These are phyloP conservation scores for Pseudococcus longispinus DNA, from an alignment of 2,888 invertebrate species.

Conservation along the genomic window DNA sequence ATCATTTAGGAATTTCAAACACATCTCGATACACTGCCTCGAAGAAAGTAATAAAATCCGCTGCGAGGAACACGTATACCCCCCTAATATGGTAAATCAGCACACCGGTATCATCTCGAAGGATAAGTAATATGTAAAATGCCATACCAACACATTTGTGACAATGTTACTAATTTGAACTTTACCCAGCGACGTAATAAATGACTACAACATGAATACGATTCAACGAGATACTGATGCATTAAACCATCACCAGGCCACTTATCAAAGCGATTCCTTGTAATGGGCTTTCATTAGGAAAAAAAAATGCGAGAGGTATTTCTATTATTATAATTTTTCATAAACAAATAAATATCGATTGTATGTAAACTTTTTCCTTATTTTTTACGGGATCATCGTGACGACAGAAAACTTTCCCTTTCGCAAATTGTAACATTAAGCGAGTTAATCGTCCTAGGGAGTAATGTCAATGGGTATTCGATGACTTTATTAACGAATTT, in stretches of 20 bases:
- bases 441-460: not conserved
- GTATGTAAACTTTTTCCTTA: not conserved
- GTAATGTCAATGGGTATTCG: not conserved
- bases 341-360: too few species aligned
- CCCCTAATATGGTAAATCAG: constrained; percentile 8
- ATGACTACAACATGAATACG: not conserved
- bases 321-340: constrained; percentile 32
- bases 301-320: too few species aligned
- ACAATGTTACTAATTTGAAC: constrained; percentile 24
- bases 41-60: constrained; percentile 42
- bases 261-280: too few species aligned
- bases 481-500: constrained; percentile 29
- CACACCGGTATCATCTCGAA: not conserved
- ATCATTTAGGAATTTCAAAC: not conserved
- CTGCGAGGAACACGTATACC: not conserved
- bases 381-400: not conserved
- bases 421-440: not conserved
- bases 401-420: constrained; percentile 17
- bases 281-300: too few species aligned
- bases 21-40: not conserved
- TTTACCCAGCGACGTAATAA: not conserved
- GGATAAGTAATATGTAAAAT: constrained; percentile 29
- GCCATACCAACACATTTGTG: constrained; percentile 34
- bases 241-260: not conserved
- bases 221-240: constrained; percentile 15